A percentile compares a stretch with the other conserved stretches of the same genome.
Conservation (phyloP, 2,113 vertebrate species). For the Leptocoma aspasia region DNA sequence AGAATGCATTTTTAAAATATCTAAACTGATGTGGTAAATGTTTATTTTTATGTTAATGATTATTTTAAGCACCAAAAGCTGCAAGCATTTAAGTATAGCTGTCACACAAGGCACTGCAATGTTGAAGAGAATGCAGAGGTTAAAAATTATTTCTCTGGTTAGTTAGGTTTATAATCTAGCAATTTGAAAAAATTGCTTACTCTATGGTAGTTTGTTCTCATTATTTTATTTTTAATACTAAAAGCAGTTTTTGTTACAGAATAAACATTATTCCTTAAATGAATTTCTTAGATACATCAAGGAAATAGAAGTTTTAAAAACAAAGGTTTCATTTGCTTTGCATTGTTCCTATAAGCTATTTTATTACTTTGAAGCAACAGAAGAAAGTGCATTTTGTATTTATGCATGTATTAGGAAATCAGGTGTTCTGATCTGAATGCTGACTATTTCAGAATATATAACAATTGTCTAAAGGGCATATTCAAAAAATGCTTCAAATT, state of each 20-base stretch:
- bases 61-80: background rate
- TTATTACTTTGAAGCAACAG: background rate
- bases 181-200: background rate
- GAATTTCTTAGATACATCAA: slow-evolving; percentile 2
- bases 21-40: background rate
- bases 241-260: slow-evolving; percentile 30
- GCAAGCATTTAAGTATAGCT: background rate
- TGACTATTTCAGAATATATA: background rate
- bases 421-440: background rate
- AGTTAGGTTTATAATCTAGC: background rate
- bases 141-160: background rate
- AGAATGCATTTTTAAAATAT: background rate
- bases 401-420: background rate
- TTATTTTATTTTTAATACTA: background rate
- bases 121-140: background rate
- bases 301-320: background rate
- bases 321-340: background rate
- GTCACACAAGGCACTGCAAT: background rate
- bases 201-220: background rate
- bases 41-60: background rate
- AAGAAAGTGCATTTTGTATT: background rate
- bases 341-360: background rate
- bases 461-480: background rate
- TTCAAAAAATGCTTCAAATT: background rate
- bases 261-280: slow-evolving; percentile 29